Conservation (phyloP, 2,113 vertebrate species). For the Zosterops pallidus region DNA sequence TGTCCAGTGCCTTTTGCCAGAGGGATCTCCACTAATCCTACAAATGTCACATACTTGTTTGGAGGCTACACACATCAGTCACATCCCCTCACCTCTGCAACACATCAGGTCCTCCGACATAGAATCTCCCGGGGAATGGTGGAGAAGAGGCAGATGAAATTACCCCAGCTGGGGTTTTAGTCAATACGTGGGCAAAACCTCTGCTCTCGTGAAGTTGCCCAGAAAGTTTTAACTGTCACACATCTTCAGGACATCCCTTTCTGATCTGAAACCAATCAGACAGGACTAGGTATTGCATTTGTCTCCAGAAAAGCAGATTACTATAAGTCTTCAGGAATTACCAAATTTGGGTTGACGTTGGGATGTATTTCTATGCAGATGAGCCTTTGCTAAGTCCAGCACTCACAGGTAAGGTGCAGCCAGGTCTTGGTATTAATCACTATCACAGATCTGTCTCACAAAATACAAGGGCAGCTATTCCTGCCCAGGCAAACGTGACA, state of each 20-base stretch:
- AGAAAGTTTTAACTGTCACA: neutral
- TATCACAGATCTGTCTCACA: neutral
- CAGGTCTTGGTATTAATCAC: neutral
- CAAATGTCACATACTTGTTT: neutral
- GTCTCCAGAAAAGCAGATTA: neutral
- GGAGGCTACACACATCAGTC: neutral
- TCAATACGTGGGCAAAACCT: neutral
- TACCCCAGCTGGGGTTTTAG: neutral
- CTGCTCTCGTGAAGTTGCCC: neutral
- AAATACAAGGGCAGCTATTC: neutral
- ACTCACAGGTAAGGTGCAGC: neutral
- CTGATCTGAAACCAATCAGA: neutral
- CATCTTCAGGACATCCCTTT: neutral
- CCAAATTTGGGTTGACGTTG: rapidly evolving
- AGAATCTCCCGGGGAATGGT: neutral
- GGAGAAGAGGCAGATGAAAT: neutral
- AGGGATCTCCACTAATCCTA: neutral
- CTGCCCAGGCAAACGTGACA: neutral
- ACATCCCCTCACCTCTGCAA: rapidly evolving
- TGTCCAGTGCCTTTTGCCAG: neutral
- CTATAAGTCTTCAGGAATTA: neutral
- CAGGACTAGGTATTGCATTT: neutral
- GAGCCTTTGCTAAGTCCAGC: rapidly evolving
- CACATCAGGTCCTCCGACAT: rapidly evolving
- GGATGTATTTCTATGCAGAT: rapidly evolving